Conservation (phyloP, 2,888 invertebrate genomes). For the Eretmocerus hayati region DNA sequence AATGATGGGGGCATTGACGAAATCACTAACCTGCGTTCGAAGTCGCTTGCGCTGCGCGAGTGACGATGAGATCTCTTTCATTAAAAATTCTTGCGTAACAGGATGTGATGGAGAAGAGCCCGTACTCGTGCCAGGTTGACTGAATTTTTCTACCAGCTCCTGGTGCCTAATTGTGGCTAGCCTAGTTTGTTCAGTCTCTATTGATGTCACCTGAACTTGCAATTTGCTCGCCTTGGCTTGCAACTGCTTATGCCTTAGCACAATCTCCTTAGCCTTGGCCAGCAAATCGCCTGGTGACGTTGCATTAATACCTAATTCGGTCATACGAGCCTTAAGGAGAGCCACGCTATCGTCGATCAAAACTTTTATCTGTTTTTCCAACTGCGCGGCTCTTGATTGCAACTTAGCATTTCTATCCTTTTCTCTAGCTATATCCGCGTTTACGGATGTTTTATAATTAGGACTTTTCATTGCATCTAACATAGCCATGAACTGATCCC, state of each 20-base stretch:
- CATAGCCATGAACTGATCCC: constrained; percentile 79
- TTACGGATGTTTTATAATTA: constrained; percentile 64
- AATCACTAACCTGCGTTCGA: constrained; percentile 67
- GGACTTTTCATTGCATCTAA: constrained; percentile 78
- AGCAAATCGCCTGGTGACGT: constrained; percentile 77
- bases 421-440: constrained; percentile 73
- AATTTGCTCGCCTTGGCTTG: constrained; percentile 82
- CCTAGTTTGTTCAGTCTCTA: constrained; percentile 71
- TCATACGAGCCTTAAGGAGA: constrained; percentile 80
- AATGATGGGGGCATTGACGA: no score
- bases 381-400: constrained; percentile 76
- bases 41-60: constrained; percentile 77
- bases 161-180: constrained; percentile 67
- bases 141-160: constrained; percentile 68
- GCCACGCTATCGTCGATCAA: constrained; percentile 88
- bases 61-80: constrained; percentile 81
- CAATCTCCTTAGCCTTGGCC: constrained; percentile 85
- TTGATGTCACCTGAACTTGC: constrained; percentile 68
- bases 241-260: constrained; percentile 84
- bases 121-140: constrained; percentile 42
- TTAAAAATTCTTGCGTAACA: constrained; percentile 71
- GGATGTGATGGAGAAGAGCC: constrained; percentile 54
- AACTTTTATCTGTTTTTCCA: constrained; percentile 88
- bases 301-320: constrained; percentile 84
- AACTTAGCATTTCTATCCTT: constrained; percentile 75